Evolutionary conservation across 2,113 vertebrate species (phyloP).

Genomic region (Alethe castanea): DNA sequence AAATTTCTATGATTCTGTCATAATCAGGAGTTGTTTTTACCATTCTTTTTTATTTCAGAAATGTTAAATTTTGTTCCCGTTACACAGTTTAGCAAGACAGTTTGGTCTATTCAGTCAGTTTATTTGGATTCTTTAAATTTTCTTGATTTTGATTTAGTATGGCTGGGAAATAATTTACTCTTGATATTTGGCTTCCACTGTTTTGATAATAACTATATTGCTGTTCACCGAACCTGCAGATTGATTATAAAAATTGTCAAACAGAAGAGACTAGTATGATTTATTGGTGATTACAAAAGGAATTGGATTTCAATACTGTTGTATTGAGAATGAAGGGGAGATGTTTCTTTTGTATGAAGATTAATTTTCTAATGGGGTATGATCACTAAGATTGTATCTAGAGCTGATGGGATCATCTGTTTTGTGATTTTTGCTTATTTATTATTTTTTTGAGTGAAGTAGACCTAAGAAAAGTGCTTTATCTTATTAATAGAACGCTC

Average conservation of each 20-base stretch:
- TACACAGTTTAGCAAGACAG: background rate
- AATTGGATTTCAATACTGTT: background rate
- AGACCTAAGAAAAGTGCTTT: background rate
- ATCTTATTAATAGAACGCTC: background rate
- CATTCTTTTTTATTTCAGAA: background rate
- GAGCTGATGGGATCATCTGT: background rate
- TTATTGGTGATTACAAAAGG: background rate
- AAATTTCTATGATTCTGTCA: background rate
- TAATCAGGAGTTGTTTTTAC: background rate
- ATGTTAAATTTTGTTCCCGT: background rate
- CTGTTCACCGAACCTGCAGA: rapidly evolving
- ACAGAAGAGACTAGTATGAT: background rate
- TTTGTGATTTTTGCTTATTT: background rate
- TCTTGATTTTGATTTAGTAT: background rate
- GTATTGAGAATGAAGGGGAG: background rate
- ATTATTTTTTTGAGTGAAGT: background rate
- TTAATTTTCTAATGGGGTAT: background rate
- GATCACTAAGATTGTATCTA: background rate
- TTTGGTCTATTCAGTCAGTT: background rate
- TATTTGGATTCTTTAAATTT: background rate
- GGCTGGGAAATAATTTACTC: background rate
- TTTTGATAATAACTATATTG: background rate
- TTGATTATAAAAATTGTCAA: background rate
- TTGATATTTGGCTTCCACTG: background rate
- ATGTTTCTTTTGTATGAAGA: background rate